A percentile compares a stretch with the other conserved stretches of the same genome.
These are phyloP conservation scores for Pterostichus niger DNA, from an alignment of 2,888 invertebrate species.

Conservation along the genomic window DNA sequence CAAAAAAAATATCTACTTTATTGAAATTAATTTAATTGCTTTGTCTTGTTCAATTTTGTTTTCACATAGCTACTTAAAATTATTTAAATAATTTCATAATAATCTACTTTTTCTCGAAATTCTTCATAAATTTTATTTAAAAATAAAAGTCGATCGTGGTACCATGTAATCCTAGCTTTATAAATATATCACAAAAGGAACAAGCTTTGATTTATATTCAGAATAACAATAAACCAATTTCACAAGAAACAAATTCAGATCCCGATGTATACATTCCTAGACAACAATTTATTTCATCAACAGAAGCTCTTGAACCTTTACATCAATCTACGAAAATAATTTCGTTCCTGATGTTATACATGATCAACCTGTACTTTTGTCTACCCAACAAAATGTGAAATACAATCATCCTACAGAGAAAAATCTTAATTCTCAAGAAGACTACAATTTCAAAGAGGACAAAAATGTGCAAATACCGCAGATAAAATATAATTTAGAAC, in stretches of 20 bases:
- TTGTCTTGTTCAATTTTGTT: too few relatives aligned
- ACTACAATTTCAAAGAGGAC: slow-evolving; percentile 41
- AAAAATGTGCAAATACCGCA: slow-evolving; percentile 10
- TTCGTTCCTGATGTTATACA: slow-evolving; percentile 46
- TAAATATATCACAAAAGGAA: slow-evolving; percentile 53
- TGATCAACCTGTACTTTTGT: slow-evolving; percentile 40
- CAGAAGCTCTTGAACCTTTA: slow-evolving; percentile 44
- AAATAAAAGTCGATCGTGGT: too few relatives aligned
- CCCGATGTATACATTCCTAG: slow-evolving; percentile 42
- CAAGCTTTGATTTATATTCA: slow-evolving; percentile 58
- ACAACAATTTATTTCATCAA: slow-evolving; percentile 49
- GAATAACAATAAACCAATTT: slow-evolving; percentile 5
- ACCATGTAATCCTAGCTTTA: too few relatives aligned
- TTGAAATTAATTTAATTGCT: too few relatives aligned
- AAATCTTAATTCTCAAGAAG: slow-evolving; percentile 13
- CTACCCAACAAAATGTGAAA: slow-evolving; percentile 36
- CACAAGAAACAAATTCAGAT: slow-evolving; percentile 39
- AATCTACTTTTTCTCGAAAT: too few relatives aligned
- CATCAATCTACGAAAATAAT: slow-evolving; percentile 53
- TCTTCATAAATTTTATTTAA: too few relatives aligned
- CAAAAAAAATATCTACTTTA: too few relatives aligned
- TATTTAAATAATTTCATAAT: too few relatives aligned
- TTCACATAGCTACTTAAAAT: too few relatives aligned
- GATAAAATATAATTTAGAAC: background rate
- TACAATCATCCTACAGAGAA: slow-evolving; percentile 15